Evolutionary conservation across 2,797 vertebrate species (phyloP), one percentile per base, ranked within the genome.

Genomic region (Tamandua tetradactyla): DNA sequence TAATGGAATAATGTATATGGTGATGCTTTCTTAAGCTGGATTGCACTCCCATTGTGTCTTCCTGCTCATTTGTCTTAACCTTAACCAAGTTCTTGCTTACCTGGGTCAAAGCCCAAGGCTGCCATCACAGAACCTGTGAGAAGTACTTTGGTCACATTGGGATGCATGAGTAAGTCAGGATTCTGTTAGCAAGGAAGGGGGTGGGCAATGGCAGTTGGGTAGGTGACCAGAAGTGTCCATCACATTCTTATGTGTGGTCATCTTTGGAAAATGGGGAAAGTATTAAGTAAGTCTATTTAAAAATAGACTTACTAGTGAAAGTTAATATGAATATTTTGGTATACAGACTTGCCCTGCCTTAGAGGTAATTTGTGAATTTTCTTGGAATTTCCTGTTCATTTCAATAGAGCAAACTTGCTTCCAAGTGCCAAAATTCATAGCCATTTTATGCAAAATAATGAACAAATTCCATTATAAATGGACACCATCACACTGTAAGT

Each of bases 341-440:
- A 35, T 35, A 17, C 66, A 72, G 23, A 80, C n/a, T 52, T 61
- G 44, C 10, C 35, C 59, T 91, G 23, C 23, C 25, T 91, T 76
- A 81, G 30, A 64, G 30, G 44, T 64, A 80, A 80, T 25, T 52
- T 83, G 18, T 37, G 61, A 81, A 85, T 52, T 87, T 93, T 94
- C 52, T 95, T 91, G 40, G 55, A 25, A 86, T 87, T 95, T 89
- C 59, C n/a, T 8, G 1, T 86, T 66, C 64, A 27, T 89, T 94
- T 93, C 42, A 78, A 1, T 68, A 52, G 68, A 35, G 25, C 84
- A 89, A 40, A 72, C 32, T 74, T 72, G 66, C 71, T 84, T 82
- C 42, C 13, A 18, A 64, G 55, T 72, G 42, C 17, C 52, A 89
- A n/a, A 66, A 64, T 95, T 93, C 75, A 79, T 79, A 69, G 71